Evolutionary conservation across 2,888 invertebrate genomes (phyloP), one percentile per base, ranked within the genome.

Genomic region (Magallana nippona): DNA sequence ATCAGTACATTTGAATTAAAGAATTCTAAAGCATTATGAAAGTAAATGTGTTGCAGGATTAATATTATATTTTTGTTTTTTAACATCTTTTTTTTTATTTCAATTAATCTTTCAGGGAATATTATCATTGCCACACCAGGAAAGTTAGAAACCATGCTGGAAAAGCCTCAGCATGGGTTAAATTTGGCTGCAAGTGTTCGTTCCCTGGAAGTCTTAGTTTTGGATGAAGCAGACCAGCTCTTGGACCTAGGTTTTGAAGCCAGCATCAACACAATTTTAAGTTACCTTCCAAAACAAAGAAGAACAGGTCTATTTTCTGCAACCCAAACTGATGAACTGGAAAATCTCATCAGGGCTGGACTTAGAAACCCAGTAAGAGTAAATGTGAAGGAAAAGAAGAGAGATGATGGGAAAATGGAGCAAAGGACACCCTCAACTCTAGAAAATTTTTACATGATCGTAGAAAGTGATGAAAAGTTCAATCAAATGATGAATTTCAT

Each of bases 241-340:
- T 95, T 99, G 55, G 98, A 98, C 93, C 95, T 98, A 87, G 99
- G 99, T 1, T 99, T 99, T 94, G 97, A 97, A 89, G 95, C 96
- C 82, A 95, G 97, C 1, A 95, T 99, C 19, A 97, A 97, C 89
- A 97, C 97, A 19, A 99, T 99, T 89, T 95, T 99, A 5, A 96
- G 97, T 89, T 97, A 97, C 94, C 94, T 99, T 62, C 99, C 99
- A 0, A 96, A 98, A 58, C 98, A 98, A 92, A 95, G 99, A 56
- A 95, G 99, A 89, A 99, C 99, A 0, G 98, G 99, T 0, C 95
- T 99, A n/a, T 99, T 99, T 95, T 99, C 99, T 0, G 99, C 99
- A 0, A 99, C 99, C 1, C 99, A 99, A 95, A 99, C 99, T 0
- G 97, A 98, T 92, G 97, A 98, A 94, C 95, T 99, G 0, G 96